Base-by-base conservation (phyloP, 2,113 vertebrate species). In the Atractosteus spatula region DNA sequence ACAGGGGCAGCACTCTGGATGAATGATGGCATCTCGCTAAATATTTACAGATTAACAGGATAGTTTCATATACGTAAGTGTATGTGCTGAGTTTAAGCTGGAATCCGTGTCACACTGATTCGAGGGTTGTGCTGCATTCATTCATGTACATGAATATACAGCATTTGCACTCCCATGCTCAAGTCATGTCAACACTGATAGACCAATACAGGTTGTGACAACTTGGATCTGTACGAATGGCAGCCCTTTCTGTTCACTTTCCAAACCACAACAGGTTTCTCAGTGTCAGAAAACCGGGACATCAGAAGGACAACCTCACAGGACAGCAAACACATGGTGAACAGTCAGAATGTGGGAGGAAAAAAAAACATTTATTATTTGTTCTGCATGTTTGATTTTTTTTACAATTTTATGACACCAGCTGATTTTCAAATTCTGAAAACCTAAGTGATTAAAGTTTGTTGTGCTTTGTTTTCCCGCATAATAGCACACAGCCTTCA, bases 141-240 rank as follows among this genome's bases (percentile, higher is more conserved):
- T 29, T 29, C 29, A 29, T 29, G 29, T 29, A 29, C 29, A 29
- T 29, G 29, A 2, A 29, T 29, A 29, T 29, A 29, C 29, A 1
- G 29, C 29, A 29, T 29, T 29, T 29, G 29, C 29, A 29, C 29
- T 29, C 29, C 29, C 29, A 29, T 29, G 29, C 29, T 29, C 29
- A 29, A 29, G 29, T 29, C 29, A 29, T 29, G 29, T 29, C 29
- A 29, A 29, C 14, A 8, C 5, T 42, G 44, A 55, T 44, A 64
- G 51, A 56, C 51, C 3, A n/a, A 43, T 44, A 45, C 67, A 69
- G 61, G 54, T 64, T 43, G 41, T 69, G 47, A 64, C 59, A 64
- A 14, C 67, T 65, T 8, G 54, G 57, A 41, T 16, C 43, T 42
- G 66, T 62, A 45, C 51, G 62, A 74, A 68, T 7, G n/a, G 57